phyloP scores from a whole-genome alignment of 2,797 vertebrate species.

The Rhinophrynus dorsalis region DNA sequence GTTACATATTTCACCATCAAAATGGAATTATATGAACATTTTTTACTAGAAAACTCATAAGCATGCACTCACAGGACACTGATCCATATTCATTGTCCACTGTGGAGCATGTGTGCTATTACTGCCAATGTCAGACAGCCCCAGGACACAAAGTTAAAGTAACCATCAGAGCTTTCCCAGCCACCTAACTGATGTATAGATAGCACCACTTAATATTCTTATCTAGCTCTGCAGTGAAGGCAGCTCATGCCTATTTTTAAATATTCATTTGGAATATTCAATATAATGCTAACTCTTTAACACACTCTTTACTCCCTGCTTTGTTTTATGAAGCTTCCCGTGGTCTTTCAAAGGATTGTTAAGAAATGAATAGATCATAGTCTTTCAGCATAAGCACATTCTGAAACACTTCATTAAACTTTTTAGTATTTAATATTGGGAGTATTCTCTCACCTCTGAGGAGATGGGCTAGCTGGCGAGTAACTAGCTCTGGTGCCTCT shows the following conservation, averaged over 20 bases:
- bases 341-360: constrained; percentile 85
- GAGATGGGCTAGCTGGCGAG: constrained; percentile 82
- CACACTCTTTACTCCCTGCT: constrained; percentile 78
- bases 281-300: constrained; percentile 76
- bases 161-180: constrained; percentile 50
- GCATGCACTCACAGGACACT: constrained; percentile 58
- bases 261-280: constrained; percentile 76
- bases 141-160: constrained; percentile 53
- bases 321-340: constrained; percentile 75
- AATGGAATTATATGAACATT: constrained; percentile 48
- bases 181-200: constrained; percentile 56
- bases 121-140: constrained; percentile 29
- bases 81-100: constrained; percentile 53
- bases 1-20: constrained; percentile 31
- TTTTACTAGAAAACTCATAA: constrained; percentile 45
- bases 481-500: constrained; percentile 86
- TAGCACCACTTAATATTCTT: constrained; percentile 64
- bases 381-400: constrained; percentile 79
- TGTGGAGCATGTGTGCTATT: constrained; percentile 26
- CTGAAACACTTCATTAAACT: constrained; percentile 87
- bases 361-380: constrained; percentile 88
- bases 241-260: constrained; percentile 66
- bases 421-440: constrained; percentile 69
- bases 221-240: constrained; percentile 61
- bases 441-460: constrained; percentile 87